phyloP scores from a whole-genome alignment of 1,140 invertebrate genomes.

The Pseudomyrmex sp. region DNA sequence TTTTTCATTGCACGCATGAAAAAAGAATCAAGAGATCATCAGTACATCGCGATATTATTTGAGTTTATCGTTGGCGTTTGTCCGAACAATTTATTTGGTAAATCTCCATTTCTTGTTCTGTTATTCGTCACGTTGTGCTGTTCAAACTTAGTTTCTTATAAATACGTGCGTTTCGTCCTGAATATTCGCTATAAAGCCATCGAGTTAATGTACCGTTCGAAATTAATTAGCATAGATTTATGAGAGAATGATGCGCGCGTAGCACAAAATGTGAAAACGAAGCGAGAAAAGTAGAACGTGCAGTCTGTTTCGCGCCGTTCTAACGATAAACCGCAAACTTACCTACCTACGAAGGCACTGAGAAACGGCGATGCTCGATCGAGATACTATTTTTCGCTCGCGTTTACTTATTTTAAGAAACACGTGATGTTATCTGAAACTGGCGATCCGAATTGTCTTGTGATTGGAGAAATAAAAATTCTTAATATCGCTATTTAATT shows the following conservation, averaged over 20 bases:
- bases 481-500: neutral
- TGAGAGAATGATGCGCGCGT: neutral
- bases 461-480: constrained; percentile 10
- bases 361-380: constrained; percentile 14
- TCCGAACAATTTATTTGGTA: neutral
- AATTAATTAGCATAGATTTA: neutral
- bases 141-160: neutral
- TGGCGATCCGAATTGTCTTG: neutral
- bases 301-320: constrained; percentile 61
- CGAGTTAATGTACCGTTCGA: neutral
- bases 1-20: neutral
- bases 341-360: neutral
- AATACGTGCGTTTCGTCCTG: neutral
- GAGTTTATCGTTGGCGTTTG: too few relatives aligned
- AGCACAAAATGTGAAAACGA: constrained; percentile 11
- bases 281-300: constrained; percentile 57
- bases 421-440: neutral
- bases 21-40: neutral
- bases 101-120: neutral
- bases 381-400: neutral
- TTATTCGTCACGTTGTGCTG: neutral
- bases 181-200: constrained; percentile 3
- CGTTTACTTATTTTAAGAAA: neutral
- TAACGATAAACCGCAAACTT: constrained; percentile 37
- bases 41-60: neutral